Evolutionary conservation across 2,113 vertebrate genomes (phyloP).

Genomic region (Mionectes macconnelli): DNA sequence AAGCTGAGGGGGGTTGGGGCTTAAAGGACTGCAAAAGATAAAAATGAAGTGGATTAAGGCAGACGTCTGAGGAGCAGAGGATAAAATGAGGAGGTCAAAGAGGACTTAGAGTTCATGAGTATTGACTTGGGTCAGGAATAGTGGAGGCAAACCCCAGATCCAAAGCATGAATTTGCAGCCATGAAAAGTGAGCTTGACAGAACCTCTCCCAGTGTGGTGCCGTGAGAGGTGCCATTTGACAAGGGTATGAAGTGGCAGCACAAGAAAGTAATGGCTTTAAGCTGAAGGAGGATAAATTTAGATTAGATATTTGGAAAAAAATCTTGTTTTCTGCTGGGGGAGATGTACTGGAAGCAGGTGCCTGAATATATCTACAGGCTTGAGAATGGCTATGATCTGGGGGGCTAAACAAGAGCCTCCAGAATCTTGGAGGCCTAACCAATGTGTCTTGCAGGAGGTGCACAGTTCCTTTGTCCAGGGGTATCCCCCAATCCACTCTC

Average conservation of each 20-base stretch:
- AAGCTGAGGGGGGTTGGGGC: neutral
- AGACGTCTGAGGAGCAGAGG: neutral
- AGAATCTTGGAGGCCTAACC: neutral
- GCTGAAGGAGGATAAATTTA: neutral
- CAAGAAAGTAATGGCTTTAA: neutral
- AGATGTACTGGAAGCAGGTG: neutral
- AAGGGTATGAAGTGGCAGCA: neutral
- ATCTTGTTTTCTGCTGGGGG: neutral
- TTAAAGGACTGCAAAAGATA: neutral
- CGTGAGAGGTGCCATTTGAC: neutral
- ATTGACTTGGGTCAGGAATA: neutral
- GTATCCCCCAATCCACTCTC: neutral
- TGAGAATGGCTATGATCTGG: neutral
- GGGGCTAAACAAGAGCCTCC: neutral
- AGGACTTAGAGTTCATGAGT: neutral
- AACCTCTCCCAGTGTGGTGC: neutral
- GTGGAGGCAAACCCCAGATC: neutral
- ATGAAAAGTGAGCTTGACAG: neutral
- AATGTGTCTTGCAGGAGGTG: neutral
- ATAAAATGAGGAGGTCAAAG: neutral
- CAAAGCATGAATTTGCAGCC: neutral
- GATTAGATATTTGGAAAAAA: neutral
- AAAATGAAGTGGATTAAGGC: neutral
- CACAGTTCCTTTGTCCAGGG: neutral
- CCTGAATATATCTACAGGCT: neutral